Percentiles rank a stretch among this genome's conserved stretches.
Evolutionary conservation across 1,140 invertebrate genomes (phyloP).

Genomic region (Drosophila sulfurigaster): DNA sequence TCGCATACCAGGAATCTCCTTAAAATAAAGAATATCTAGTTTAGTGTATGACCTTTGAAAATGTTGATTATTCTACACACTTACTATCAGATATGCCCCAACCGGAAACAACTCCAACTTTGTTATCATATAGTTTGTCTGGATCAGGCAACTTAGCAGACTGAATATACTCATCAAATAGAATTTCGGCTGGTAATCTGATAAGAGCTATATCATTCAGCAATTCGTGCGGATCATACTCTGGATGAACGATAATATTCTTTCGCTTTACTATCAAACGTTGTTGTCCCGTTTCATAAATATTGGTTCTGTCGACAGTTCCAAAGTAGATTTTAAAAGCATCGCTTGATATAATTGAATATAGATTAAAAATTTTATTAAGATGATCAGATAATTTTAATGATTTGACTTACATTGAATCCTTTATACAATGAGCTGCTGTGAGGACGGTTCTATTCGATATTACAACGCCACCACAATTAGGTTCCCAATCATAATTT

Average conservation of each 20-base stretch:
- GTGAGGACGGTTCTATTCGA: constrained; percentile 2
- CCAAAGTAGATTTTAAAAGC: neutral
- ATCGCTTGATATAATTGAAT: neutral
- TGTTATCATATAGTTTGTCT: no score
- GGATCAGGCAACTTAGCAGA: no score
- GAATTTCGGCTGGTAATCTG: neutral
- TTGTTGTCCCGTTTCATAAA: neutral
- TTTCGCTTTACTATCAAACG: neutral
- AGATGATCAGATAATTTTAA: neutral
- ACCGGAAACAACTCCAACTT: no score
- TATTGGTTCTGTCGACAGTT: neutral
- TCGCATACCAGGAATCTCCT: no score
- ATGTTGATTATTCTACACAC: no score
- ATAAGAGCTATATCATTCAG: constrained; percentile 10
- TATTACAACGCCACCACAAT: neutral
- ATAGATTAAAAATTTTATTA: no score
- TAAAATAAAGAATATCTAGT: no score
- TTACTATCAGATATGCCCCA: no score
- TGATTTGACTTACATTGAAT: neutral
- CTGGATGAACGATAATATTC: neutral
- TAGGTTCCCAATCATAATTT: neutral
- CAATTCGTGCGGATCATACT: neutral
- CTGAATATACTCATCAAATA: no score
- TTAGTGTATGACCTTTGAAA: no score
- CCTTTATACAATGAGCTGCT: neutral